Evolutionary conservation across 2,797 vertebrate species (phyloP), one percentile per base, ranked within the genome.

Genomic region (Cryptoblepharus egeriae): DNA sequence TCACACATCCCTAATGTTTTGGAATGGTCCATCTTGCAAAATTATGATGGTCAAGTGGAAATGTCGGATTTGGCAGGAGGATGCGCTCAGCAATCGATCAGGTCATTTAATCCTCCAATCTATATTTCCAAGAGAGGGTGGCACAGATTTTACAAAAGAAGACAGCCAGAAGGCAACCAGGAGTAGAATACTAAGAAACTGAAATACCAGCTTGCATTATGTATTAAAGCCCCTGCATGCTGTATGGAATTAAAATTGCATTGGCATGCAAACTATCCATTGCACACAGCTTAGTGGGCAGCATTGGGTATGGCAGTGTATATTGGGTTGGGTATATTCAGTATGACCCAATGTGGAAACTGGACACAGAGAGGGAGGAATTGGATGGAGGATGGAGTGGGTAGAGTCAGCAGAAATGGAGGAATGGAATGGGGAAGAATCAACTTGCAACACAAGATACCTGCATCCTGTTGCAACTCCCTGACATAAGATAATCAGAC

Each of bases 181-280:
- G 30, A 82, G 65, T 11, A 55, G 16, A 85, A 86, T 75, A 82
- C 49, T 81, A 88, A 89, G 8, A 20, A 32, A 42, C 49, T 63
- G 72, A 87, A 89, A 88, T 75, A n/a, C 1, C 10, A 83, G 71
- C 1, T 79, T 85, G 7, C 1, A 77, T 63, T 28, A 77, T 24
- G 32, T 69, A 58, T 52, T 85, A 72, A 75, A 35, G 69, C 37
- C 1, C 1, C 2, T 77, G 11, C 61, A 32, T 63, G 52, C 28
- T 85, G 58, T 86, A 5, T 79, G 71, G 42, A 85, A 80, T 84
- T 85, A 85, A 87, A n/a, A 84, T n/a, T n/a, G n/a, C n/a, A n/a
- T n/a, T n/a, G n/a, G 39, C 39, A 42, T 42, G 39, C 39, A 42
- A 42, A 9, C 39, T 42, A 42, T 9, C 39, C 39, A 42, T 9